Base-by-base conservation (phyloP, 2,113 vertebrate species). In the Bombycilla garrulus region DNA sequence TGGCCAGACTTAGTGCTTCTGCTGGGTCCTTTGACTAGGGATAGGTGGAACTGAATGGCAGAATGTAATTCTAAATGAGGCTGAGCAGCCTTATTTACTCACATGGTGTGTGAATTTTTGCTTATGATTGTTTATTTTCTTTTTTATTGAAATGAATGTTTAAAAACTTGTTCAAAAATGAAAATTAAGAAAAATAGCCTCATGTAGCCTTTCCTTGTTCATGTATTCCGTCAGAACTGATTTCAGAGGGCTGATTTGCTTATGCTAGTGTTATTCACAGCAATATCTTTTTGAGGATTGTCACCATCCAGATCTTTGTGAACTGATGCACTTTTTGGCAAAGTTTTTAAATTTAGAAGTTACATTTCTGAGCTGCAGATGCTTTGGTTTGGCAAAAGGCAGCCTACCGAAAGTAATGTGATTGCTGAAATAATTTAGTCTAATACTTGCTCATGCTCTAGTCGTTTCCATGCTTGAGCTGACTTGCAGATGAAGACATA, bases 401-500 rank as follows among this genome's bases (percentile, higher is more conserved):
- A 44, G 11, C 65, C 78, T 72, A 88, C 76, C 4, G 11, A 90
- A 83, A 83, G 60, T 53, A 83, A 64, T 35, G 25, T 24, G 72
- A 36, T 81, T 65, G 95, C 69, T 90, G 73, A 90, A 90, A 73
- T 88, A 66, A 86, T 88, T 81, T 62, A 92, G 26, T 78, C 24
- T 81, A 83, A 84, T 73, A 73, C 69, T 93, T 69, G 66, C 58
- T 65, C 8, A 14, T 69, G 77, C 66, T 86, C 53, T 73, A 9
- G 72, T 95, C 14, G 0, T 92, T 93, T 89, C 83, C 89, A 56
- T 90, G 82, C 83, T 90, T 92, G 88, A 90, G 67, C 71, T 90
- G 64, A 67, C 83, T 88, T 88, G 84, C 57, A 88, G 40, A 88
- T 84, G 77, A 92, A 97, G 95, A 76, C 72, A 86, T 79, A 94